Evolutionary conservation across 2,888 invertebrate species (phyloP).

Genomic region (Periphyllus acericola): DNA sequence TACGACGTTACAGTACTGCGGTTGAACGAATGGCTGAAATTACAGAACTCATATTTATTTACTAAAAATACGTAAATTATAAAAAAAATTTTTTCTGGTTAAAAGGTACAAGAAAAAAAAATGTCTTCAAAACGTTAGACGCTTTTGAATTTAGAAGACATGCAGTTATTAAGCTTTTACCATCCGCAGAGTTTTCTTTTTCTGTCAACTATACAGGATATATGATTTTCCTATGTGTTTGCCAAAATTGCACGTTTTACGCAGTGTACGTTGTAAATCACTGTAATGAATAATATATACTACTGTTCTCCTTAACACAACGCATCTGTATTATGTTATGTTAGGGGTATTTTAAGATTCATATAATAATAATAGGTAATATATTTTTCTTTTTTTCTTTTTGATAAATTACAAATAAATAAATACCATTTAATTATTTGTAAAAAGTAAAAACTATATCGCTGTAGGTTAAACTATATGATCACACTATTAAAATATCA

Average conservation of each 20-base stretch:
- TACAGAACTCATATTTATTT: neutral
- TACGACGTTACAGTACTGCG: neutral
- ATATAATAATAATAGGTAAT: neutral
- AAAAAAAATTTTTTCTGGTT: neutral
- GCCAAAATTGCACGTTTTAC: constrained; percentile 3
- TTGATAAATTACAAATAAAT: neutral
- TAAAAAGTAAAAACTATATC: too few species aligned
- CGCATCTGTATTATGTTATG: neutral
- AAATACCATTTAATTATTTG: too few species aligned
- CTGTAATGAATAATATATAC: neutral
- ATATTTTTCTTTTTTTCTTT: neutral
- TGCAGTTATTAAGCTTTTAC: constrained; percentile 19
- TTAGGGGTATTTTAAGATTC: neutral
- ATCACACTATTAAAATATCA: neutral
- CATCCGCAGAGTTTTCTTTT: neutral
- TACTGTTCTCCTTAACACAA: neutral
- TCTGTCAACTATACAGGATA: constrained; percentile 21
- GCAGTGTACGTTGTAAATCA: neutral
- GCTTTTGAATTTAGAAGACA: neutral
- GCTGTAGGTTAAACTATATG: too few species aligned
- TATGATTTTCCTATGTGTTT: constrained; percentile 16
- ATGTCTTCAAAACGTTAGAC: neutral
- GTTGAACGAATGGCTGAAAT: neutral
- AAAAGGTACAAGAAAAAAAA: neutral
- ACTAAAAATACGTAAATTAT: neutral